phyloP scores from a whole-genome alignment of 2,888 invertebrate species.

The Xestia ashworthii region DNA sequence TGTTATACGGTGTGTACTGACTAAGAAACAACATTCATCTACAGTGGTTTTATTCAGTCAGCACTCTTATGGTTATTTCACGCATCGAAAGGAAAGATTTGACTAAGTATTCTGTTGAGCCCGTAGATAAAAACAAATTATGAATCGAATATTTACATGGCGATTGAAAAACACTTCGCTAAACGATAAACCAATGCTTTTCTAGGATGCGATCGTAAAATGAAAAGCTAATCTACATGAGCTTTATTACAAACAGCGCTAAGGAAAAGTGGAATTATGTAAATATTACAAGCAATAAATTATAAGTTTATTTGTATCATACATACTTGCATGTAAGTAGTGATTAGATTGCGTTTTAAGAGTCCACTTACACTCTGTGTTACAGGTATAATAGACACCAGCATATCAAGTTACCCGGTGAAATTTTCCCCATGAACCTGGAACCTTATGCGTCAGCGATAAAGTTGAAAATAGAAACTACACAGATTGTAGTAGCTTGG shows the following conservation, averaged over 20 bases:
- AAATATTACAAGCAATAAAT: conserved; percentile 50
- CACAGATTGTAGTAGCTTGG: too few relatives aligned
- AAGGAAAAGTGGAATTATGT: conserved; percentile 55
- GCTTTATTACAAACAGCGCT: conserved; percentile 36
- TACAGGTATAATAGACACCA: neutral
- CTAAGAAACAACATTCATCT: neutral
- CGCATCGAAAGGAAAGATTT: neutral
- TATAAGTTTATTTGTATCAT: conserved; percentile 28
- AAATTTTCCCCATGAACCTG: too few relatives aligned
- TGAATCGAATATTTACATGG: neutral
- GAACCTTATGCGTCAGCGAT: too few relatives aligned
- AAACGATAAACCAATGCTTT: conserved; percentile 40
- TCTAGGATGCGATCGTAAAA: conserved; percentile 55
- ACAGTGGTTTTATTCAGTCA: neutral
- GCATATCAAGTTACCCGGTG: too few relatives aligned
- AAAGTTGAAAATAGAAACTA: too few relatives aligned
- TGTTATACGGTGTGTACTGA: neutral
- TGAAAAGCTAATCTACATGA: conserved; percentile 54
- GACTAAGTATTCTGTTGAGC: too few relatives aligned
- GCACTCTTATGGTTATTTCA: neutral
- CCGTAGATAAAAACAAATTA: neutral
- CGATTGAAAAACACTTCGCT: conserved; percentile 24
- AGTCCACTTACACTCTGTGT: conserved; percentile 3
- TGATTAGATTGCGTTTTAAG: conserved; percentile 25
- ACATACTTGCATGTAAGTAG: neutral